A percentile compares a stretch with the other conserved stretches of the same genome.
Conservation (phyloP, 1,140 invertebrate genomes). For the Pissodes strobi region DNA sequence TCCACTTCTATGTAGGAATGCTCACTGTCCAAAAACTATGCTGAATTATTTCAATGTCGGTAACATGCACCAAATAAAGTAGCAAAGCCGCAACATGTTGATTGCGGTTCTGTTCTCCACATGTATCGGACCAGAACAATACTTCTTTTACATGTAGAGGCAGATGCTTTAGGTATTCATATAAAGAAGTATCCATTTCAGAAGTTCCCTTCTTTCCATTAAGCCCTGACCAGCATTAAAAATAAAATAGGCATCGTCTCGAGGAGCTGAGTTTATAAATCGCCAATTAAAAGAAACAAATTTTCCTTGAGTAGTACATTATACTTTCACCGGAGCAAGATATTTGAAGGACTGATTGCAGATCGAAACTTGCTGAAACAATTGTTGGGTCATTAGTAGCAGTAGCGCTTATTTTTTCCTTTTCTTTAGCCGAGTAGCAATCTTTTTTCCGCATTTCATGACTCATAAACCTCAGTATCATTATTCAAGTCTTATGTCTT, state of each 20-base stretch:
- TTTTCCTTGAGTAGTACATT: not conserved
- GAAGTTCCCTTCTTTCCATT: not conserved
- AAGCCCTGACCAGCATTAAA: not conserved
- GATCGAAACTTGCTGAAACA: no score
- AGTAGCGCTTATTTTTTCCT: not conserved
- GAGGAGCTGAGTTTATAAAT: slow-evolving; percentile 7
- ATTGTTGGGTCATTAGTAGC: not conserved
- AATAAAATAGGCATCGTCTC: not conserved
- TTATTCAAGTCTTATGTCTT: not conserved
- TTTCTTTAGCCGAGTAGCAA: slow-evolving; percentile 4
- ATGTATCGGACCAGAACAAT: not conserved
- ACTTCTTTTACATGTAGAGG: not conserved
- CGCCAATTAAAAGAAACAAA: not conserved
- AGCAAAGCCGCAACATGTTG: not conserved
- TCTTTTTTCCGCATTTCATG: not conserved
- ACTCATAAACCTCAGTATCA: not conserved
- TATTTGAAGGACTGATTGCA: not conserved
- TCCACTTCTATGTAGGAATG: slow-evolving; percentile 4
- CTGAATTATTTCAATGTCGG: not conserved
- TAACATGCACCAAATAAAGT: not conserved
- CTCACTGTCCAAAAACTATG: no score
- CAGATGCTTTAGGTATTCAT: not conserved
- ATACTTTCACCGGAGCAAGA: not conserved
- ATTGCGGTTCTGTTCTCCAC: no score
- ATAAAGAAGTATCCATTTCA: not conserved